Percentiles rank a stretch among this genome's conserved stretches.
phyloP scores from a whole-genome alignment of 1,140 invertebrate genomes.

The Drosophila ficusphila region DNA sequence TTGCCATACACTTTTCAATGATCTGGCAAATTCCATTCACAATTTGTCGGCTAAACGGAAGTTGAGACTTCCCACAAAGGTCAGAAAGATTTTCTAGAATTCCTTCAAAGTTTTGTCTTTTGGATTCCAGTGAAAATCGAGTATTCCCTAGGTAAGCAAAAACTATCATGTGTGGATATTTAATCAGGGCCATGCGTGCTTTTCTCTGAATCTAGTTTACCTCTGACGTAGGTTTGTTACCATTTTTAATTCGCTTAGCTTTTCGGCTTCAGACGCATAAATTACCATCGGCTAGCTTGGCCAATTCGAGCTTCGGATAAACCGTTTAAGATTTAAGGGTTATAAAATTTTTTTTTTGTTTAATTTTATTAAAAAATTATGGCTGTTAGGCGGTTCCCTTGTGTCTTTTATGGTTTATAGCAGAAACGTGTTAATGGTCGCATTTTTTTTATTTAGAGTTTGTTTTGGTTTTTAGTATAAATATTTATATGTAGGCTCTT shows the following conservation, averaged over 20 bases:
- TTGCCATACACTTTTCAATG: slow-evolving; percentile 35
- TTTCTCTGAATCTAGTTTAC: slow-evolving; percentile 12
- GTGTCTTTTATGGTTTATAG: slow-evolving; percentile 40
- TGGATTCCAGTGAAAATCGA: slow-evolving; percentile 5
- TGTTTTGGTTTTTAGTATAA: slow-evolving; percentile 30
- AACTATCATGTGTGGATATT: neutral
- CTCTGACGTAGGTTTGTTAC: slow-evolving; percentile 11
- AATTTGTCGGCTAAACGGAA: slow-evolving; percentile 35
- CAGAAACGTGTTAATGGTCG: slow-evolving; percentile 43
- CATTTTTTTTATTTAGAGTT: slow-evolving; percentile 35
- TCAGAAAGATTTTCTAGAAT: slow-evolving; percentile 23
- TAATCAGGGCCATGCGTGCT: slow-evolving; percentile 5
- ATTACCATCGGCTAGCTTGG: slow-evolving; percentile 3
- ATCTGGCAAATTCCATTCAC: slow-evolving; percentile 55
- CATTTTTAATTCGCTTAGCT: neutral
- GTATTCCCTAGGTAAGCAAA: neutral
- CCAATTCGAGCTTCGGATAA: slow-evolving; percentile 6
- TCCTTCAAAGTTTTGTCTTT: neutral
- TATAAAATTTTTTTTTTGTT: neutral
- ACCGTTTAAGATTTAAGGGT: slow-evolving; percentile 13
- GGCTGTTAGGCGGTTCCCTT: neutral
- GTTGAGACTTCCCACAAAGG: slow-evolving; percentile 35
- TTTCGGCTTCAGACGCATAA: slow-evolving; percentile 19
- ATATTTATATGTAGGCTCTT: slow-evolving; percentile 36
- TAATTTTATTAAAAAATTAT: slow-evolving; percentile 9